Evolutionary conservation across 2,797 vertebrate genomes (phyloP).

Genomic region (Liparis tanakae): DNA sequence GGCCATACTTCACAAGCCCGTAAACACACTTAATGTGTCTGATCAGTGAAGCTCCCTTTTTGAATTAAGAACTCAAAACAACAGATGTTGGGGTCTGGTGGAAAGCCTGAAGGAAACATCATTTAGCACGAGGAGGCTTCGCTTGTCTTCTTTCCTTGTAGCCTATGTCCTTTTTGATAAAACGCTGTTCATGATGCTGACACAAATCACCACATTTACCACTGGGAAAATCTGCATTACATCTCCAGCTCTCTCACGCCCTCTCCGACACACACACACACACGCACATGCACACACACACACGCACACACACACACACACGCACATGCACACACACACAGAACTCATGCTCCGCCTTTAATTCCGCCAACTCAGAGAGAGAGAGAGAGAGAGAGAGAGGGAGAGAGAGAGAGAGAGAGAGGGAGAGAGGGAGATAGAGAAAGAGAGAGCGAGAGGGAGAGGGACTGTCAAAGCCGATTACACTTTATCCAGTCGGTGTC

Average conservation of each 20-base stretch:
- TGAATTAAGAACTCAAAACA: not conserved
- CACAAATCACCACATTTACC: slow-evolving; percentile 28
- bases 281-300: not conserved
- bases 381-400: slow-evolving; percentile 28
- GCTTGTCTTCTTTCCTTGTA: not conserved
- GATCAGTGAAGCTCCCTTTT: not conserved
- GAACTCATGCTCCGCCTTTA: slow-evolving; percentile 73
- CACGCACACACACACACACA: not conserved
- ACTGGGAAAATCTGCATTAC: slow-evolving; percentile 13
- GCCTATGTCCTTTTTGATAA: slow-evolving; percentile 2
- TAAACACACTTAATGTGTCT: not conserved
- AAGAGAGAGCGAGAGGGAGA: slow-evolving; percentile 49
- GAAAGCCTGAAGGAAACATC: not conserved
- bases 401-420: slow-evolving; percentile 58
- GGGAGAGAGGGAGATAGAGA: slow-evolving; percentile 53
- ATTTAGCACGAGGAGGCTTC: not conserved
- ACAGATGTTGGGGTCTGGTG: not conserved
- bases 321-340: not conserved
- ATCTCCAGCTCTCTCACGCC: slow-evolving; percentile 12
- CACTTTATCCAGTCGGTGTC: slow-evolving; percentile 79
- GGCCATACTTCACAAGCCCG: not conserved
- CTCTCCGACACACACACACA: not conserved
- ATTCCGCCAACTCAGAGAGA: slow-evolving; percentile 66
- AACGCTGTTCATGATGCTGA: slow-evolving; percentile 16
- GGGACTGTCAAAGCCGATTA: slow-evolving; percentile 88